Conservation (phyloP, 2,113 vertebrate genomes). For the Lipotes vexillifer region DNA sequence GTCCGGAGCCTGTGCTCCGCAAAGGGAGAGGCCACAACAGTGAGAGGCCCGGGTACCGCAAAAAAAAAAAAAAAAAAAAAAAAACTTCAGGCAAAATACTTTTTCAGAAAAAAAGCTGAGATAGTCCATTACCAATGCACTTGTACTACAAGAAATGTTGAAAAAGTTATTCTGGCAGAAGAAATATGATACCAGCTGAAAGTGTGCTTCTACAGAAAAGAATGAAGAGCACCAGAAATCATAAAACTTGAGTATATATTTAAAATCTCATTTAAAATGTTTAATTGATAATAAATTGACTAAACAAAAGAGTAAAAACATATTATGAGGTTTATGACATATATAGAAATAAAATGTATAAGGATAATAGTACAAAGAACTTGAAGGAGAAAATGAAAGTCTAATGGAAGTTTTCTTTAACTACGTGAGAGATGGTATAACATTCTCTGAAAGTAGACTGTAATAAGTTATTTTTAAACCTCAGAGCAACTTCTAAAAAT, state of each 20-base stretch:
- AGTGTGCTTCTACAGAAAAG: background rate
- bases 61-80: too few species aligned
- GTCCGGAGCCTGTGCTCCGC: too few species aligned
- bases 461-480: background rate
- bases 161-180: background rate
- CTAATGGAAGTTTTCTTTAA: background rate
- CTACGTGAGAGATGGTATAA: background rate
- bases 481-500: background rate
- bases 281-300: background rate
- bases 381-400: background rate
- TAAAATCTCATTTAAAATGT: background rate
- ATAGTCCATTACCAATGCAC: background rate
- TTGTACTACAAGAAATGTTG: background rate
- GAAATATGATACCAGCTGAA: background rate
- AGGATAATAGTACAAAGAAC: background rate
- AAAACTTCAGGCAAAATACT: background rate
- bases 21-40: too few species aligned
- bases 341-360: background rate
- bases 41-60: too few species aligned
- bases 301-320: background rate
- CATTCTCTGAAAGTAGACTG: background rate
- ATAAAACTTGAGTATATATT: background rate
- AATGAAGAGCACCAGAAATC: background rate
- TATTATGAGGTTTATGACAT: background rate
- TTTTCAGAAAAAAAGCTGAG: background rate